Base-by-base conservation (phyloP, 2,797 vertebrate species). In the Notoglanidium macrostoma region DNA sequence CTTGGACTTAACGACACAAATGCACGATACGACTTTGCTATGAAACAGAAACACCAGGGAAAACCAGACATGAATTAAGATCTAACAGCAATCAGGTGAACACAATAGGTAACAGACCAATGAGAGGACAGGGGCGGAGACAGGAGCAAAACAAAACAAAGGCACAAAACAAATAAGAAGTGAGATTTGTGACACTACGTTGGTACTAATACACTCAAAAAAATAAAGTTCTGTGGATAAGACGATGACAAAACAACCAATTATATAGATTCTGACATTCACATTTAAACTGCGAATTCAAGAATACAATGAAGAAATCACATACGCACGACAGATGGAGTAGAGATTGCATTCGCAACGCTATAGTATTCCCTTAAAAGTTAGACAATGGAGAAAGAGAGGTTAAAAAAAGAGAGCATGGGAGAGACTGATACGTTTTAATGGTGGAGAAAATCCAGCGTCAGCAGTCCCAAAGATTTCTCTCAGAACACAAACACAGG, bases 401-500 rank as follows among this genome's bases (percentile, higher is more conserved):
- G 51, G 8, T 5, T 40, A 40, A 40, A n/a, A 44, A 84, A n/a
- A 81, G 23, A 63, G 14, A 19, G 35, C 29, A 61, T 40, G 32
- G 76, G 32, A 35, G 11, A 68, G 6, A 68, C 61, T 19, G n/a
- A 65, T 81, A 55, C 6, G 23, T 65, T 81, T 49, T 63, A 65
- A 81, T 11, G 44, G 61, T 6, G 8, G 57, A 65, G 68, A 87
- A 59, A 91, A 46, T 26, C 84, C 83, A 10, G n/a, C 57, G 89
- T 95, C 92, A 93, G 92, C 94, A 92, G 72, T 85, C 46, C 35
- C 55, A 54, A 84, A 77, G 19, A 85, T 55, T 81, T 87, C 89
- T 79, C 72, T 82, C 84, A 84, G 87, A 90, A 87, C 83, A 89
- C 86, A 87, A 88, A 91, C 74, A 87, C 73, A 82, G 83, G 83